Evolutionary conservation across 2,113 vertebrate species (phyloP).

Genomic region (Strix uralensis): DNA sequence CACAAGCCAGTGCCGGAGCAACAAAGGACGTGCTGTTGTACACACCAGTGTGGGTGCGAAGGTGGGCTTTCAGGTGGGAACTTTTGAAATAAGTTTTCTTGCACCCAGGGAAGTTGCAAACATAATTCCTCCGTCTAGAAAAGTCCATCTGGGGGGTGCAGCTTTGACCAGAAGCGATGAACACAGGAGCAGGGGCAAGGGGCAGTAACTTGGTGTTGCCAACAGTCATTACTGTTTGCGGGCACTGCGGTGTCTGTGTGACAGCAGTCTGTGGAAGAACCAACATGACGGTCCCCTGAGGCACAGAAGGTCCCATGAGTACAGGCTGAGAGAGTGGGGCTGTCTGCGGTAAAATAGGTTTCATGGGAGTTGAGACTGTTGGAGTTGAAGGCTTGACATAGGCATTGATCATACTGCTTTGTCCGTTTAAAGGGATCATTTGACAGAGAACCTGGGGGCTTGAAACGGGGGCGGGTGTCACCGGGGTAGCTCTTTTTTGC

Average conservation of each 20-base stretch:
- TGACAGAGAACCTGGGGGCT: conserved; percentile 86
- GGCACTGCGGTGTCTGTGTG: conserved; percentile 64
- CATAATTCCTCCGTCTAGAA: conserved; percentile 90
- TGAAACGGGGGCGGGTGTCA: conserved; percentile 72
- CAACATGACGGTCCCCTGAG: conserved; percentile 91
- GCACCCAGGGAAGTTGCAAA: conserved; percentile 92
- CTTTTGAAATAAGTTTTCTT: conserved; percentile 99
- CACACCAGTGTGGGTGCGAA: conserved; percentile 96
- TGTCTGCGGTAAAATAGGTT: conserved; percentile 80
- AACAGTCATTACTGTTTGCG: conserved; percentile 78
- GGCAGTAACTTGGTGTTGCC: conserved; percentile 90
- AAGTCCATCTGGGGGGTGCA: conserved; percentile 83
- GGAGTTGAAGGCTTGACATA: conserved; percentile 82
- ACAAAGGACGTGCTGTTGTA: neutral
- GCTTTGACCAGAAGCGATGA: conserved; percentile 81
- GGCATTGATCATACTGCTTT: conserved; percentile 80
- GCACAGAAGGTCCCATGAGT: conserved; percentile 82
- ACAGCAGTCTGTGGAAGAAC: conserved; percentile 88
- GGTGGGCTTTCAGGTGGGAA: conserved; percentile 97
- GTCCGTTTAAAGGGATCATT: conserved; percentile 85
- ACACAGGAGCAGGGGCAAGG: conserved; percentile 90
- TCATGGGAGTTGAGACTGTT: conserved; percentile 60
- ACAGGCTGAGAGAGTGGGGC: conserved; percentile 75
- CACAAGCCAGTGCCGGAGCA: neutral
- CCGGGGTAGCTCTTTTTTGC: conserved; percentile 64